Conservation (phyloP, 2,888 invertebrate genomes). For the Harpalus rufipes region DNA sequence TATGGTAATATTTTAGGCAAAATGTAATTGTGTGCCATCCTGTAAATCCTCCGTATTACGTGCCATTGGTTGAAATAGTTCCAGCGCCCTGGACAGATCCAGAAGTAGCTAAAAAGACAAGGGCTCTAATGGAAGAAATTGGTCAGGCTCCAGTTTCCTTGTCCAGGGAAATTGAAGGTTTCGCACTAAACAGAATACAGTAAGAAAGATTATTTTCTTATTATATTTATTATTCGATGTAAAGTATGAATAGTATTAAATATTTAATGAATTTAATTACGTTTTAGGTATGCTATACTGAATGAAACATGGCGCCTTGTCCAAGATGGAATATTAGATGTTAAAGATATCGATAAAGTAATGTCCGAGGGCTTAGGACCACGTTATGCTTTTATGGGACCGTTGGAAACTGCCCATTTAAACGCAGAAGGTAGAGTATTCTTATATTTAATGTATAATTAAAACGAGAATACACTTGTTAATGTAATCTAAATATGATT, state of each 20-base stretch:
- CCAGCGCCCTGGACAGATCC: constrained; percentile 96
- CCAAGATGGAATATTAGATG: constrained; percentile 89
- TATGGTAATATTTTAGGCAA: constrained; percentile 72
- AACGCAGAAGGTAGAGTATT: constrained; percentile 90
- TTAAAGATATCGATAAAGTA: constrained; percentile 93
- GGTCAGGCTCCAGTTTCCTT: constrained; percentile 95
- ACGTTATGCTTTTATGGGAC: constrained; percentile 97
- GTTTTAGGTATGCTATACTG: constrained; percentile 89
- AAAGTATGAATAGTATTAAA: too few species aligned
- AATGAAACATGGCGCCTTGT: constrained; percentile 96
- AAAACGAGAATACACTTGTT: neutral
- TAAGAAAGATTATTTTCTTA: constrained; percentile 73
- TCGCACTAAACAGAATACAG: constrained; percentile 96
- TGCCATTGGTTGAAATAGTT: constrained; percentile 95
- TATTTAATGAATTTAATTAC: neutral
- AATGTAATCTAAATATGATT: too few species aligned
- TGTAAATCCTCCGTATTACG: constrained; percentile 97
- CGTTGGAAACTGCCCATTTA: constrained; percentile 94
- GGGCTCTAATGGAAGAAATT: constrained; percentile 89
- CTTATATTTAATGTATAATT: neutral
- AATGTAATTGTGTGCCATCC: constrained; percentile 94
- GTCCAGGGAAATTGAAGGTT: constrained; percentile 92
- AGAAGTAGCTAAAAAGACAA: constrained; percentile 86
- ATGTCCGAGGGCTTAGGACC: constrained; percentile 97
- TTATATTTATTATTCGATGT: too few species aligned